Evolutionary conservation across 2,888 invertebrate genomes (phyloP).

Genomic region (Acleris holmiana): DNA sequence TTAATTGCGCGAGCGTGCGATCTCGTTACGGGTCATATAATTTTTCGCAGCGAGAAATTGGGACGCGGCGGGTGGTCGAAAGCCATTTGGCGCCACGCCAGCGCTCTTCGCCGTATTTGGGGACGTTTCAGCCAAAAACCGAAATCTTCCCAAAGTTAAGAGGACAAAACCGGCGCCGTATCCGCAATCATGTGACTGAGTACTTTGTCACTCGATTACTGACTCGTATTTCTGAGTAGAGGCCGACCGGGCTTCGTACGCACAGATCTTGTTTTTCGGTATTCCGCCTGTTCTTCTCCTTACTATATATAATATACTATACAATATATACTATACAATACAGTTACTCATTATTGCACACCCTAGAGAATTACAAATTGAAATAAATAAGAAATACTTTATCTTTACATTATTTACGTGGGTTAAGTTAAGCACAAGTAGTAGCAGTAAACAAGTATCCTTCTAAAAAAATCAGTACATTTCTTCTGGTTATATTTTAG

Average conservation of each 20-base stretch:
- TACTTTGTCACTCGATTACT: not conserved
- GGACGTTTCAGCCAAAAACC: constrained; percentile 66
- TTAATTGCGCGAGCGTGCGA: constrained; percentile 42
- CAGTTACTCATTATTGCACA: no score
- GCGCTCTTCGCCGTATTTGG: constrained; percentile 58
- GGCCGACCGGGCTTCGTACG: not conserved
- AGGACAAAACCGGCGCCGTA: constrained; percentile 40
- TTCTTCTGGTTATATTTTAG: no score
- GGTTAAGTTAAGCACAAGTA: no score
- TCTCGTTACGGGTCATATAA: constrained; percentile 60
- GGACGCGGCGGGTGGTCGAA: constrained; percentile 65
- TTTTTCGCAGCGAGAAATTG: constrained; percentile 68
- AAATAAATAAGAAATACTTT: no score
- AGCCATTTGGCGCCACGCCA: constrained; percentile 71
- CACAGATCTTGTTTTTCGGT: no score
- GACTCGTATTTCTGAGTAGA: not conserved
- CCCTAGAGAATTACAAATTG: no score
- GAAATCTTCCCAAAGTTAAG: constrained; percentile 54
- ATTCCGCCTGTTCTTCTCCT: no score
- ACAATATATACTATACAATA: no score
- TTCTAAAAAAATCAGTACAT: no score
- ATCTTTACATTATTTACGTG: no score
- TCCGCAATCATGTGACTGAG: not conserved
- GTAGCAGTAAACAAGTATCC: no score
- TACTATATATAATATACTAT: no score